A percentile compares a stretch with the other conserved stretches of the same genome.
These are phyloP conservation scores for Sakesphorus luctuosus DNA, from an alignment of 2,113 vertebrate genomes.

Conservation along the genomic window DNA sequence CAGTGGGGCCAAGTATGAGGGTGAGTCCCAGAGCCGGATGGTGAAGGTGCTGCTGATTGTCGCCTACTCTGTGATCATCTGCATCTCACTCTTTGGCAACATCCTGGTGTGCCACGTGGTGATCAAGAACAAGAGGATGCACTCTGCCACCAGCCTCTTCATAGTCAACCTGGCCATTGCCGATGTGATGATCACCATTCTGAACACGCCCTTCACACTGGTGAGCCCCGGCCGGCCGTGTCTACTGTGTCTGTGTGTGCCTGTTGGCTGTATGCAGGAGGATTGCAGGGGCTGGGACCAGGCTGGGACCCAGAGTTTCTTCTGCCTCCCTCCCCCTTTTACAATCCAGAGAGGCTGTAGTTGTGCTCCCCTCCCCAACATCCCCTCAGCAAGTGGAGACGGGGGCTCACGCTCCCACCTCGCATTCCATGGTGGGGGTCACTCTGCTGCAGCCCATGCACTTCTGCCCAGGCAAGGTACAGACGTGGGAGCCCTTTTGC, in stretches of 20 bases:
- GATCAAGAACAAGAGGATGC: conserved; percentile 79
- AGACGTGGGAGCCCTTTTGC: not conserved
- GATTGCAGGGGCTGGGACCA: fast-evolving
- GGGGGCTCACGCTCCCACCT: too few relatives aligned
- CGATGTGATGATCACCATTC: conserved; percentile 79
- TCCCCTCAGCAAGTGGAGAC: not conserved
- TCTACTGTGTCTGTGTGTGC: not conserved
- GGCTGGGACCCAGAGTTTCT: not conserved
- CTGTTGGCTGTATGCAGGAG: not conserved
- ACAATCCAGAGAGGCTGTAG: not conserved
- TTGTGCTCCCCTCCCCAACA: fast-evolving
- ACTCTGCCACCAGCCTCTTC: conserved; percentile 80
- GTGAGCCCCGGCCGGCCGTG: conserved; percentile 34
- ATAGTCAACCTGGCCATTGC: conserved; percentile 80
- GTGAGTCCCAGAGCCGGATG: conserved; percentile 67
- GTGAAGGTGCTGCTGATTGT: conserved; percentile 74
- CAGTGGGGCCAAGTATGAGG: conserved; percentile 43
- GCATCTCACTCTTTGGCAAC: conserved; percentile 82
- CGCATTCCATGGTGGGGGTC: fast-evolving
- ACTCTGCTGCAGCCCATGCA: not conserved
- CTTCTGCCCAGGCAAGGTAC: not conserved
- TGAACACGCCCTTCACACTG: conserved; percentile 84
- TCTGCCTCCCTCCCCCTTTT: not conserved
- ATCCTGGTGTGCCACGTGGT: conserved; percentile 81
- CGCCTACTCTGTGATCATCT: conserved; percentile 78